Evolutionary conservation across 2,888 invertebrate species (phyloP).

Genomic region (Cosmia trapezina): DNA sequence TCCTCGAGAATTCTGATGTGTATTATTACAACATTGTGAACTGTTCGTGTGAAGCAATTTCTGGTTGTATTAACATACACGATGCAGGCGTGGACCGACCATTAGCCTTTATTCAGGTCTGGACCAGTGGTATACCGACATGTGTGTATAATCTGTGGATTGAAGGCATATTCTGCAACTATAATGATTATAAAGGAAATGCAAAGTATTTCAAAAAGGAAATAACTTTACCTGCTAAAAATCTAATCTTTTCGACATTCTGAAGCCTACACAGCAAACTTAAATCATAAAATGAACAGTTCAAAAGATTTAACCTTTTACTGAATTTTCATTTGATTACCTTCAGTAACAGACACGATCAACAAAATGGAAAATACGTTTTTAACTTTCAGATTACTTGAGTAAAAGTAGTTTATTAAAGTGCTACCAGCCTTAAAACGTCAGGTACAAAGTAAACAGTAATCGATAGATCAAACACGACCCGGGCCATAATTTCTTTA

Average conservation of each 20-base stretch:
- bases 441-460: slow-evolving; percentile 47
- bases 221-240: not conserved
- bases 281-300: not conserved
- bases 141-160: not conserved
- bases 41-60: slow-evolving; percentile 36
- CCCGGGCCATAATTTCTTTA: slow-evolving; percentile 28
- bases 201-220: not conserved
- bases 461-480: slow-evolving; percentile 61
- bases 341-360: slow-evolving; percentile 2
- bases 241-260: not conserved
- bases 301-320: slow-evolving; percentile 8
- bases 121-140: not conserved
- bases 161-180: not conserved
- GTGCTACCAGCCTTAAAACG: slow-evolving; percentile 30
- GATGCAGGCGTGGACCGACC: not conserved
- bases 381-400: not conserved
- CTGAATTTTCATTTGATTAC: slow-evolving; percentile 18
- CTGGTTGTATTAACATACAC: slow-evolving; percentile 25
- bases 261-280: not conserved
- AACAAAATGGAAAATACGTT: slow-evolving; percentile 15
- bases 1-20: slow-evolving; percentile 33
- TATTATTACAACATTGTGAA: slow-evolving; percentile 16
- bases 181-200: not conserved
- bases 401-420: slow-evolving; percentile 40
- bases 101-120: slow-evolving; percentile 30